Percentiles rank a stretch among this genome's conserved stretches.
phyloP scores from a whole-genome alignment of 2,113 vertebrate genomes.

The Eupsittula cactorum region DNA sequence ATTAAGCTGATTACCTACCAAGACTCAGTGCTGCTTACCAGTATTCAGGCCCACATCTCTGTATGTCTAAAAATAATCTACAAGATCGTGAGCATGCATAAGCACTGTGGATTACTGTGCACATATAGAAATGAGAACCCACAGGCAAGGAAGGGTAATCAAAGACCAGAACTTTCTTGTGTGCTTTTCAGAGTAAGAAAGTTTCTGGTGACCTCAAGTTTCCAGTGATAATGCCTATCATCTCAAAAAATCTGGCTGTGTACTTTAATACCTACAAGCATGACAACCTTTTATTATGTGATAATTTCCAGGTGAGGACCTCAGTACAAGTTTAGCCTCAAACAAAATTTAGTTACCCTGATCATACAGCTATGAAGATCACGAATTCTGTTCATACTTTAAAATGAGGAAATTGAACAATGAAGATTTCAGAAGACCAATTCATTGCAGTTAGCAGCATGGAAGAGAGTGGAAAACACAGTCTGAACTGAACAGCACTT shows the following conservation, averaged over 20 bases:
- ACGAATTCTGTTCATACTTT: not conserved
- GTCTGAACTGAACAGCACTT: not conserved
- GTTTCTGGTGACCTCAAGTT: not conserved
- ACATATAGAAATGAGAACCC: not conserved
- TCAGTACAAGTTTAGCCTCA: not conserved
- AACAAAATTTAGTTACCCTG: not conserved
- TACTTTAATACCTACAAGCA: not conserved
- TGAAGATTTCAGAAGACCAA: not conserved
- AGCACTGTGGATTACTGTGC: not conserved
- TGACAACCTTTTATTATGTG: not conserved
- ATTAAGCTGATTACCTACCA: constrained; percentile 32
- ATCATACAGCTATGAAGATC: not conserved
- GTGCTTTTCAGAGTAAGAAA: not conserved
- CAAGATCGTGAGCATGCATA: not conserved
- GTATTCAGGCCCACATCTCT: not conserved
- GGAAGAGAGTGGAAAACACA: not conserved
- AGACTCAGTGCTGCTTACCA: not conserved
- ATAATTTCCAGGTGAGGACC: not conserved
- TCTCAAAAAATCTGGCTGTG: not conserved
- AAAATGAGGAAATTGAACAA: not conserved
- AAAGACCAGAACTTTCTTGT: not conserved
- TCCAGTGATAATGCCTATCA: not conserved
- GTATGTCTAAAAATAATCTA: not conserved
- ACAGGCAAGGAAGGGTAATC: not conserved
- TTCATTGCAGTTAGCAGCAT: not conserved